A percentile compares a stretch with the other conserved stretches of the same genome.
Evolutionary conservation across 2,797 vertebrate genomes (phyloP).

Genomic region (Spinibarbus caldwelli): DNA sequence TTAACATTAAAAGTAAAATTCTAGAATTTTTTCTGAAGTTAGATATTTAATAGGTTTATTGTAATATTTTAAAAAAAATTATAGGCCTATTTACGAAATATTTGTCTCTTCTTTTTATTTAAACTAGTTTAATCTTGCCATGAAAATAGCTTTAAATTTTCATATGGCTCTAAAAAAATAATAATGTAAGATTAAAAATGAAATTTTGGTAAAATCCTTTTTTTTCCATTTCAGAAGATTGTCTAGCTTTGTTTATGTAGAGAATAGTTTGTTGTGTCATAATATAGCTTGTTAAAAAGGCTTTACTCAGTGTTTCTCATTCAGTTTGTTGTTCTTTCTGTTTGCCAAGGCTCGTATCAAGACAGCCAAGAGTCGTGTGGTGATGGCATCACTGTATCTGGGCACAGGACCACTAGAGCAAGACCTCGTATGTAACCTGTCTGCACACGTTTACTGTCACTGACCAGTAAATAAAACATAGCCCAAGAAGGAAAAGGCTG

Average conservation of each 20-base stretch:
- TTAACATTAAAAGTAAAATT: neutral
- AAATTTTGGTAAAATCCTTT: neutral
- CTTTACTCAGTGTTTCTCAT: neutral
- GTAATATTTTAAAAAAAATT: neutral
- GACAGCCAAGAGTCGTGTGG: slow-evolving; percentile 85
- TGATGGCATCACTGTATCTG: slow-evolving; percentile 95
- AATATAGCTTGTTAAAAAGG: neutral
- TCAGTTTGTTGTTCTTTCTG: slow-evolving; percentile 12
- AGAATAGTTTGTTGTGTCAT: neutral
- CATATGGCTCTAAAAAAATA: neutral
- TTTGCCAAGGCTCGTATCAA: slow-evolving; percentile 84
- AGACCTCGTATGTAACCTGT: slow-evolving; percentile 84
- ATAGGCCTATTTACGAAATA: neutral
- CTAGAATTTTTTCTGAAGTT: neutral
- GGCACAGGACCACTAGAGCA: slow-evolving; percentile 92
- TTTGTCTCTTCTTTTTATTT: neutral
- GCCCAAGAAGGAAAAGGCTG: neutral
- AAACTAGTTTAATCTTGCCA: neutral
- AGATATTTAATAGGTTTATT: neutral
- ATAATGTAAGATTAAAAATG: neutral
- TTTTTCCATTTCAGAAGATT: neutral
- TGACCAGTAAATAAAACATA: neutral
- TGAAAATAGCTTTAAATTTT: neutral
- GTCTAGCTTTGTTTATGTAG: neutral
- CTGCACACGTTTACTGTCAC: neutral